Evolutionary conservation across 2,888 invertebrate species (phyloP), one percentile per base, ranked within the genome.

Genomic region (Arge pagana): DNA sequence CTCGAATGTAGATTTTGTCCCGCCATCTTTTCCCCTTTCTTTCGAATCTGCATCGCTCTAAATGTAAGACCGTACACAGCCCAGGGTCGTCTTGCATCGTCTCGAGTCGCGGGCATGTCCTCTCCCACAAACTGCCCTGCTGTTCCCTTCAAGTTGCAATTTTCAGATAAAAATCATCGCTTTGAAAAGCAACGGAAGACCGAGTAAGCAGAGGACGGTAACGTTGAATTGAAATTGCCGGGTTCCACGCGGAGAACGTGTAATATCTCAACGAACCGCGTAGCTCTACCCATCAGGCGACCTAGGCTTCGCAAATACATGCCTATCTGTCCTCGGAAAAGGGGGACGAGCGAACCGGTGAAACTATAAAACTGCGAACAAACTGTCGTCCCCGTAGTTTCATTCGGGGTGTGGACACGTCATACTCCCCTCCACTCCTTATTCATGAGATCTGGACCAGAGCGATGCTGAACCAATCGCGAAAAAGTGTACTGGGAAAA

Each of bases 61-160:
- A n/a, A n/a, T n/a, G n/a, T n/a, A n/a, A n/a, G n/a, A n/a, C n/a
- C 10, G 5, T 10, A n/a, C 6, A 10, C 4, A 10, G 4, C 26
- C n/a, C n/a, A n/a, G n/a, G n/a, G 7, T 23, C 26, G 10, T 41
- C 16, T 28, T 13, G 16, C 3, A 23, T 13, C n/a, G 18, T 15
- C 26, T 24, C 15, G 10, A 11, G 13, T 13, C 23, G 15, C 4
- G 3, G 10, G 16, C 11, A 35, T 40, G 5, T 13, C 2, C 8
- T 23, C 4, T 3, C 21, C n/a, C n/a, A 19, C n/a, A 15, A 15
- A 23, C 33, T 45, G 31, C n/a, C n/a, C 21, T 33, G 33, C 31
- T 45, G 45, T 33, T 45, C 45, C 23, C 45, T 45, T 45, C 31
- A 45, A 45, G 45, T 45, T 24, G 45, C 45, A 30, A 45, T 45